These are phyloP conservation scores for Ceratitis capitata DNA, from an alignment of 1,140 invertebrate genomes.

Conservation along the genomic window DNA sequence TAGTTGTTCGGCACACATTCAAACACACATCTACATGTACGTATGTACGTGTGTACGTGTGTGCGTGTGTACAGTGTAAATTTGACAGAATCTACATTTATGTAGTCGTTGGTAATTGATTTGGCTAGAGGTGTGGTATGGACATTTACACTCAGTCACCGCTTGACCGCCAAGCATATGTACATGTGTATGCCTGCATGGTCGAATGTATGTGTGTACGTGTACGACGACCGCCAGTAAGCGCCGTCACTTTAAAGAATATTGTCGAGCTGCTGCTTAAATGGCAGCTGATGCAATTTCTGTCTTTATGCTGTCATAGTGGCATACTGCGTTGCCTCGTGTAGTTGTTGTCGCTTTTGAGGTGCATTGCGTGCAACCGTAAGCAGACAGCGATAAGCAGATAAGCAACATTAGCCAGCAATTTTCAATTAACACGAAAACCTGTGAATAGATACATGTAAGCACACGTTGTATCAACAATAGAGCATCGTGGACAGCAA, in stretches of 20 bases:
- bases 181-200: too few species aligned
- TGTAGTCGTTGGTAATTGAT: constrained; percentile 22
- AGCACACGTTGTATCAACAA: neutral
- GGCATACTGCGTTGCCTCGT: neutral
- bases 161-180: neutral
- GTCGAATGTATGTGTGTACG: neutral
- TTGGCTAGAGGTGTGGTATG: constrained; percentile 18
- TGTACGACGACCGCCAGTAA: neutral
- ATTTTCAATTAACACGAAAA: constrained; percentile 37
- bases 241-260: neutral
- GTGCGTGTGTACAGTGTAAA: neutral
- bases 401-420: constrained; percentile 36
- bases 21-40: too few species aligned
- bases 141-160: neutral
- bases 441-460: constrained; percentile 24
- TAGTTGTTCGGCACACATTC: neutral
- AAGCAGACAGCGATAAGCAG: constrained; percentile 18
- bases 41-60: neutral
- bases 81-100: neutral
- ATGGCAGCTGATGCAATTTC: neutral
- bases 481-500: neutral
- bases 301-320: neutral
- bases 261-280: neutral
- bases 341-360: neutral
- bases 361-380: constrained; percentile 11